A percentile compares a stretch with the other conserved stretches of the same genome.
Evolutionary conservation across 2,888 invertebrate species (phyloP).

Genomic region (Yponomeuta evonymella): DNA sequence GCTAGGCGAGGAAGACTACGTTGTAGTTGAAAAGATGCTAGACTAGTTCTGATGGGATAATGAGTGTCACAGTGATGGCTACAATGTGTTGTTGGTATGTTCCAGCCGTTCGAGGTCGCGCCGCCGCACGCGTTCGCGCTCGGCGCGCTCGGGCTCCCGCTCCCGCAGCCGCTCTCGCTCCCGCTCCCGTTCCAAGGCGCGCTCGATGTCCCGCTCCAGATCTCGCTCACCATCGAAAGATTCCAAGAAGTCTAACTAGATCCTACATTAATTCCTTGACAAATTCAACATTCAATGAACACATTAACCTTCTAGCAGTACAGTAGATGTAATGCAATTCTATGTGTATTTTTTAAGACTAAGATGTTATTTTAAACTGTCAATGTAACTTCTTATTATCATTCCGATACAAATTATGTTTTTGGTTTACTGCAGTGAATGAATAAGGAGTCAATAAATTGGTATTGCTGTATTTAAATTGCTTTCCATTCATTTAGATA

Average conservation of each 20-base stretch:
- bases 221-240: conserved; percentile 70
- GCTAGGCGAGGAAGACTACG: too few species aligned
- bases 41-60: not conserved
- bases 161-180: conserved; percentile 69
- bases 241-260: conserved; percentile 66
- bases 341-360: conserved; percentile 10
- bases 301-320: conserved; percentile 8
- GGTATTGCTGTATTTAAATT: conserved; percentile 28
- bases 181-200: conserved; percentile 65
- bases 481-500: not conserved
- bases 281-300: conserved; percentile 8
- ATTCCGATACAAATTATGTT: conserved; percentile 53
- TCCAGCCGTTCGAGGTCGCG: conserved; percentile 78
- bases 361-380: conserved; percentile 7
- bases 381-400: conserved; percentile 31
- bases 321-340: not conserved
- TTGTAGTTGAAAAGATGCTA: too few species aligned
- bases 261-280: conserved; percentile 12
- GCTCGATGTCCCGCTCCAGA: conserved; percentile 67
- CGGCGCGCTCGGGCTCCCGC: conserved; percentile 45
- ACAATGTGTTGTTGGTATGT: conserved; percentile 24
- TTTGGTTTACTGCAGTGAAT: conserved; percentile 19
- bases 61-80: not conserved
- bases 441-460: conserved; percentile 42
- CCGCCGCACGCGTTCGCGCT: conserved; percentile 48